These are phyloP conservation scores for Drosophila eohydei DNA, from an alignment of 2,888 invertebrate genomes.

Conservation along the genomic window DNA sequence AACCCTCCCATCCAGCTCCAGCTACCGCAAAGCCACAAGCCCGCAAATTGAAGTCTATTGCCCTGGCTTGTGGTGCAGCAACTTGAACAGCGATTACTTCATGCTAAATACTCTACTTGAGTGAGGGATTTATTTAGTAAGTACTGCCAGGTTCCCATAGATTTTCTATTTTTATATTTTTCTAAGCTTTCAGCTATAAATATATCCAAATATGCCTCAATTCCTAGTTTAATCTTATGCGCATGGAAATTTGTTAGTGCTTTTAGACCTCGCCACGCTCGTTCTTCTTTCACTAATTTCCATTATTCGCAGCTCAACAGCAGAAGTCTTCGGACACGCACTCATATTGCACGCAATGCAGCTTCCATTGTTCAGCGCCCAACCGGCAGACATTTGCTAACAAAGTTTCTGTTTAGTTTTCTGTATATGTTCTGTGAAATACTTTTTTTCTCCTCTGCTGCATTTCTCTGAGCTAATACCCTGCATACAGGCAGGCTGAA, in stretches of 20 bases:
- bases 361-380: constrained; percentile 35
- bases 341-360: constrained; percentile 31
- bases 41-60: constrained; percentile 34
- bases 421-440: constrained; percentile 32
- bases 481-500: not conserved
- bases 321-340: constrained; percentile 15
- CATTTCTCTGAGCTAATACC: constrained; percentile 9
- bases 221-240: not conserved
- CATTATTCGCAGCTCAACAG: constrained; percentile 12
- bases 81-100: not conserved
- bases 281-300: not conserved
- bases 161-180: not conserved
- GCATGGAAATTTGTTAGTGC: not conserved
- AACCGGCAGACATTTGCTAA: constrained; percentile 22
- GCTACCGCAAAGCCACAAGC: not conserved
- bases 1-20: too few relatives aligned
- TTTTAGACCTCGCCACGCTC: not conserved
- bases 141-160: not conserved
- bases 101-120: constrained; percentile 10
- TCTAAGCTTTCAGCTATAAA: not conserved
- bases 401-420: constrained; percentile 38
- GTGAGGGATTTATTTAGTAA: not conserved
- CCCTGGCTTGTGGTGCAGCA: not conserved
- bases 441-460: not conserved
- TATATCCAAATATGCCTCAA: not conserved